Evolutionary conservation across 2,113 vertebrate genomes (phyloP).

Genomic region (Euleptes europaea): DNA sequence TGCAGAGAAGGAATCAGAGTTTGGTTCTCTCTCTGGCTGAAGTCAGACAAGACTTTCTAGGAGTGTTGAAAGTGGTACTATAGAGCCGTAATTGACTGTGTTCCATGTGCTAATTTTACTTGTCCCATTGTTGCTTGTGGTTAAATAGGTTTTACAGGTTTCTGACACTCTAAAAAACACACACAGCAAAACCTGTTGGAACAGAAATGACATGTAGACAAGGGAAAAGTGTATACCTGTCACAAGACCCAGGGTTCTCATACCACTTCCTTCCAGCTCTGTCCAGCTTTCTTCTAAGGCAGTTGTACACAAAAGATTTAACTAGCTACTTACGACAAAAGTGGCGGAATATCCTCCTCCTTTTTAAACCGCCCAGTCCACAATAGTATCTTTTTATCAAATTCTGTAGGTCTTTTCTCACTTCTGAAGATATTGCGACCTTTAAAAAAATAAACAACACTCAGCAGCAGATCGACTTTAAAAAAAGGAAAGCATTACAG

Average conservation of each 20-base stretch:
- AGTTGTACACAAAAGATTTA: background rate
- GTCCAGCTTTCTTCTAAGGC: background rate
- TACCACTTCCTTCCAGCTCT: background rate
- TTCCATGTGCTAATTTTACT: background rate
- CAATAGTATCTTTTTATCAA: conserved; percentile 60
- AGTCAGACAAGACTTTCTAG: background rate
- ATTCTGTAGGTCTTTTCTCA: conserved; percentile 46
- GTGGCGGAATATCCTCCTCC: conserved; percentile 56
- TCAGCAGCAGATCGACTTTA: background rate
- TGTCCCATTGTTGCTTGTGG: background rate
- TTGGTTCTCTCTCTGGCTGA: background rate
- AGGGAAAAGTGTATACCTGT: too few relatives aligned
- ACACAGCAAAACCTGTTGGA: background rate
- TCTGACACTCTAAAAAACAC: background rate
- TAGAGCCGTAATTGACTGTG: too few relatives aligned
- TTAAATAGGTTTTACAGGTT: background rate
- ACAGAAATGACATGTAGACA: background rate
- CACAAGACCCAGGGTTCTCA: background rate
- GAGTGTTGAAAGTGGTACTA: background rate
- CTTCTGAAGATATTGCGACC: conserved; percentile 27
- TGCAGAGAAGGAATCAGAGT: background rate
- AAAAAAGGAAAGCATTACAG: background rate
- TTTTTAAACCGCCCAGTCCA: conserved; percentile 63
- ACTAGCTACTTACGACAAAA: conserved; percentile 53
- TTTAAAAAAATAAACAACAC: conserved; percentile 25